Conservation (phyloP, 2,113 vertebrate genomes). For the Suricata suricatta region DNA sequence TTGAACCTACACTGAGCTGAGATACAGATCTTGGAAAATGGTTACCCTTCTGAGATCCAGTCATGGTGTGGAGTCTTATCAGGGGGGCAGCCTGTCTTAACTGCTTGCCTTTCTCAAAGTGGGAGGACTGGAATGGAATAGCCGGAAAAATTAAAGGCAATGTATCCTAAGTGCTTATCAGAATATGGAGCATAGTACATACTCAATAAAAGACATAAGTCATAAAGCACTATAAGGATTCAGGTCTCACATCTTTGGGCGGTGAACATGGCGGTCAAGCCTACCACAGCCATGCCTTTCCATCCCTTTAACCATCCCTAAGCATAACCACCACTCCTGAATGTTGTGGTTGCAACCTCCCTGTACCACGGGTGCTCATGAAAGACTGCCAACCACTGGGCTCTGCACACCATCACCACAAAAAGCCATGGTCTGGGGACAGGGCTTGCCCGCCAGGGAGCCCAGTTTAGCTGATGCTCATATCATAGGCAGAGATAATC, state of each 20-base stretch:
- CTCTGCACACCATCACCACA: background rate
- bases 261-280: background rate
- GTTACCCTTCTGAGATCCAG: background rate
- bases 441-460: background rate
- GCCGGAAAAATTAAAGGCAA: background rate
- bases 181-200: background rate
- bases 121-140: background rate
- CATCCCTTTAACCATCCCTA: background rate
- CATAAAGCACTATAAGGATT: background rate
- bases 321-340: background rate
- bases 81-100: background rate
- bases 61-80: background rate
- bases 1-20: background rate
- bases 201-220: background rate
- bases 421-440: background rate
- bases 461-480: background rate
- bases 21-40: background rate
- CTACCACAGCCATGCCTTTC: background rate
- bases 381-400: background rate
- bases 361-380: background rate
- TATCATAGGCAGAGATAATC: background rate
- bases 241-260: background rate
- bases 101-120: background rate
- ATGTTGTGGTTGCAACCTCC: background rate
- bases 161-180: background rate